Evolutionary conservation across 2,888 invertebrate genomes (phyloP), one percentile per base, ranked within the genome.

Genomic region (Trissoscelio sp.): DNA sequence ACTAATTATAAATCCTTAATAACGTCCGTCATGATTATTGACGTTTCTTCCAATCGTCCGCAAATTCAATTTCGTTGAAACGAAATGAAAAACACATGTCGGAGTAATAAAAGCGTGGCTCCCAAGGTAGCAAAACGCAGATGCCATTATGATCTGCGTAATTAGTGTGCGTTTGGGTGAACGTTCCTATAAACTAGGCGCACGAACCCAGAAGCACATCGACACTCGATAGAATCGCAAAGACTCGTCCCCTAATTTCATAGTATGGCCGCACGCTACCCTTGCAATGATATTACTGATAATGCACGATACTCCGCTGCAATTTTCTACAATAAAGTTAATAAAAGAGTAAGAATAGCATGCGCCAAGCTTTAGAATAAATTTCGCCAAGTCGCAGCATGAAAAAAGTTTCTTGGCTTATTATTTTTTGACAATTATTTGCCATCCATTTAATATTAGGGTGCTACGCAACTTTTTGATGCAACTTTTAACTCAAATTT

Each of bases 221-320:
- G 74, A 80, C 80, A 80, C 80, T 75, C 74, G 73, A 80, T 74
- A 62, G 79, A 80, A 74, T 74, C 67, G 67, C 55, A 44, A 78
- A 58, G 73, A 74, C 73, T 79, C 79, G 73, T 79, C 67, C 58
- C 69, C 74, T 67, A 58, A 69, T 53, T 74, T 74, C 74, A 79
- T 79, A 57, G 51, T 57, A 48, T 14, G 28, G 58, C 28, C 11
- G 66, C 79, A 79, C 74, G 79, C 74, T 55, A 79, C 69, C 62
- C 18, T 46, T 28, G 53, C 58, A 70, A 75, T 70, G 64, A 64
- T 70, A 70, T 80, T 75, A 75, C 75, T 75, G 51, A 64, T 80
- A 75, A 80, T 80, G 74, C 70, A 80, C 80, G 70, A 80, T 67
- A 69, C 69, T 75, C 44, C 44, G 58, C 64, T 64, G 39, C 75